Conservation (phyloP, 1,140 invertebrate species). For the Euura saliciscinereae region DNA sequence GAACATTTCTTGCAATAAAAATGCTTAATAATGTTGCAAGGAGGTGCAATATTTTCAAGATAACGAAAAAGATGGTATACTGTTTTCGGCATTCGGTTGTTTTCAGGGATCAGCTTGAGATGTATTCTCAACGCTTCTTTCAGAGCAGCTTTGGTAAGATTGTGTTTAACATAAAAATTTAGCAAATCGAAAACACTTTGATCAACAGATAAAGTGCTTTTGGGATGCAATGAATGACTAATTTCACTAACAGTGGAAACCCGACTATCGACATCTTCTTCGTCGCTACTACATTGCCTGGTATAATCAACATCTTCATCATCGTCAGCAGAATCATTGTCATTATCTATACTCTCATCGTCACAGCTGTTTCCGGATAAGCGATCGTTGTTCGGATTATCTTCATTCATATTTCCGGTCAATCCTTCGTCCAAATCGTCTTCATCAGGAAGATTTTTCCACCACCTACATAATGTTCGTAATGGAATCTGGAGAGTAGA, state of each 20-base stretch:
- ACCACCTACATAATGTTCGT: not conserved
- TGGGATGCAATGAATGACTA: not conserved
- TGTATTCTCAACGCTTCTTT: conserved; percentile 12
- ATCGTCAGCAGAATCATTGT: not conserved
- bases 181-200: conserved; percentile 20
- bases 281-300: not conserved
- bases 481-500: not conserved
- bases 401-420: not conserved
- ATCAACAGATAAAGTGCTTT: conserved; percentile 2
- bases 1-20: conserved; percentile 25
- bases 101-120: conserved; percentile 22
- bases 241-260: not conserved
- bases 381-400: not conserved
- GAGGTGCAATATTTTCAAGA: conserved; percentile 18
- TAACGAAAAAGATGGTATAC: conserved; percentile 24
- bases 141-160: conserved; percentile 24
- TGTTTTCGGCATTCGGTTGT: conserved; percentile 22
- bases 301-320: not conserved
- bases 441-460: not conserved
- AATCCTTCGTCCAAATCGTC: not conserved
- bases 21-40: conserved; percentile 21
- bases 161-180: conserved; percentile 23
- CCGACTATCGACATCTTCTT: not conserved
- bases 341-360: not conserved
- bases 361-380: not conserved